Evolutionary conservation across 2,113 vertebrate genomes (phyloP).

Genomic region (Pycnonotus jocosus): DNA sequence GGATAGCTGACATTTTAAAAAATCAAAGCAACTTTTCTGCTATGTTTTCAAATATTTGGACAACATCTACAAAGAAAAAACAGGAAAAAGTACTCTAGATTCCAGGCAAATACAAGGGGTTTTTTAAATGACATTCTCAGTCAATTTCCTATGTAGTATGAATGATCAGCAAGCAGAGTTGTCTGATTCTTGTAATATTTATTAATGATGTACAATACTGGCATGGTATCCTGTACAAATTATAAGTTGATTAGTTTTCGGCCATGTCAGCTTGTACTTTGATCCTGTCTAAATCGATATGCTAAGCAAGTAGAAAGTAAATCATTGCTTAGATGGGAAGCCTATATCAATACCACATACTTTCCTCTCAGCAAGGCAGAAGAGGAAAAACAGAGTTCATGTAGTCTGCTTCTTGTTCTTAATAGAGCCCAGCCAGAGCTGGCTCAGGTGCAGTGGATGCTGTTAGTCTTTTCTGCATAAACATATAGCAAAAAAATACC

Average conservation of each 20-base stretch:
- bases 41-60: conserved; percentile 1
- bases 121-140: neutral
- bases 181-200: conserved; percentile 37
- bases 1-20: neutral
- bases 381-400: neutral
- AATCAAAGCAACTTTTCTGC: neutral
- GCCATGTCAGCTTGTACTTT: conserved; percentile 6
- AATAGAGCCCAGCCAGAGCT: neutral
- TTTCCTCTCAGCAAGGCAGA: neutral
- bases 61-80: neutral
- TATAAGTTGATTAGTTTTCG: conserved; percentile 47
- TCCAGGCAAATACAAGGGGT: neutral
- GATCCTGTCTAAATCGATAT: conserved; percentile 6
- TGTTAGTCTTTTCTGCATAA: neutral
- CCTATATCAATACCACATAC: neutral
- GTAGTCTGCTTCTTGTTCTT: neutral
- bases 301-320: conserved; percentile 20
- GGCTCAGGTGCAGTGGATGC: neutral
- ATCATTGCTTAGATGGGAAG: conserved; percentile 8
- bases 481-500: neutral
- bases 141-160: conserved; percentile 10
- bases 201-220: conserved; percentile 35
- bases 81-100: neutral
- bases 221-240: neutral
- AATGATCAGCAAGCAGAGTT: conserved; percentile 10